These are phyloP conservation scores for Columbina picui DNA, from an alignment of 2,113 vertebrate species.

Conservation along the genomic window DNA sequence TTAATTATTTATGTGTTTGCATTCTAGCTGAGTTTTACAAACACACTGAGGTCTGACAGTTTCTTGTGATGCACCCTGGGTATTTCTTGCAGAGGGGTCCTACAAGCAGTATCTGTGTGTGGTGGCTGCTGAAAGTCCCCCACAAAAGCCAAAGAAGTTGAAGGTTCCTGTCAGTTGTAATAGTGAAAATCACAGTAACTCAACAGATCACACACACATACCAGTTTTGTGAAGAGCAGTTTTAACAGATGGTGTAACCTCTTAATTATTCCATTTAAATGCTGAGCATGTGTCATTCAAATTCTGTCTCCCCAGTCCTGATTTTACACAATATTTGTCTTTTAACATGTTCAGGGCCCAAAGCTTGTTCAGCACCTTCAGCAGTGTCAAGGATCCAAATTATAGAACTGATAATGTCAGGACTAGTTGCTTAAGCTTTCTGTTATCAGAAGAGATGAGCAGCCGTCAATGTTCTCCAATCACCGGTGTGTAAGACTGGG, in stretches of 20 bases:
- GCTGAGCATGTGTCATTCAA: background rate
- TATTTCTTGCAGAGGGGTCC: background rate
- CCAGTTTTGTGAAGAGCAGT: background rate
- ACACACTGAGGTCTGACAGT: background rate
- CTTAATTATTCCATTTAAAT: background rate
- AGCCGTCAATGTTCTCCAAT: background rate
- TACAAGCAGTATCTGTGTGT: background rate
- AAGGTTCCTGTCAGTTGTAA: background rate
- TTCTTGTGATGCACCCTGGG: background rate
- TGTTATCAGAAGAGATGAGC: background rate
- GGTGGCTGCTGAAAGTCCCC: background rate
- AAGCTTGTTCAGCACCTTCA: background rate
- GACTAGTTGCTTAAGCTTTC: background rate
- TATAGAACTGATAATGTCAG: background rate
- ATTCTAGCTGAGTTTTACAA: background rate
- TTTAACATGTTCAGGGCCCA: background rate
- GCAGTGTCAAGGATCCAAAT: background rate
- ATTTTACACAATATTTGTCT: background rate
- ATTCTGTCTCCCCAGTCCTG: background rate
- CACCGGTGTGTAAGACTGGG: rapidly evolving
- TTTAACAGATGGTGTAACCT: background rate
- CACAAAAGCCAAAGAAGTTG: background rate
- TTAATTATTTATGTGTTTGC: background rate
- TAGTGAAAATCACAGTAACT: background rate
- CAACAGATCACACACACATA: background rate